phyloP scores from a whole-genome alignment of 2,888 invertebrate species.

The Chymomyza procnemis region DNA sequence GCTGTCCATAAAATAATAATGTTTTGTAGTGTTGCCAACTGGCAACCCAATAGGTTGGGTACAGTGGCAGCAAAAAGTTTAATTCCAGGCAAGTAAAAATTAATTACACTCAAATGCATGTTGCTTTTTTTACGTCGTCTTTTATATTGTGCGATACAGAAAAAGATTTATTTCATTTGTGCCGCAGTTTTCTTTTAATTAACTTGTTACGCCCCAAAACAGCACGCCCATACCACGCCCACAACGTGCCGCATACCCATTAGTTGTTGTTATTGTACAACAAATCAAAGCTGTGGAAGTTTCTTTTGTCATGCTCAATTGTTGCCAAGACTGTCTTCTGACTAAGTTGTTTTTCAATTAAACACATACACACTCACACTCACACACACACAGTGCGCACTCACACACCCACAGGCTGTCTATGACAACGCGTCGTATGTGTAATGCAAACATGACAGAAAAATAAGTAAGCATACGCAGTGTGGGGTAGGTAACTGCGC shows the following conservation, averaged over 20 bases:
- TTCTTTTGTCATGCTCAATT: constrained; percentile 55
- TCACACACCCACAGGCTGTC: constrained; percentile 29
- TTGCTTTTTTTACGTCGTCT: too few species aligned
- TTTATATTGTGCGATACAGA: constrained; percentile 5
- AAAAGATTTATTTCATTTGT: constrained; percentile 66
- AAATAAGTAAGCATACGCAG: neutral
- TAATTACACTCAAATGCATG: constrained; percentile 58
- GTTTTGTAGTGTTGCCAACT: neutral
- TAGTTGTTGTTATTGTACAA: neutral
- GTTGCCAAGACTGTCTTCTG: constrained; percentile 27
- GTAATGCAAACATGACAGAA: constrained; percentile 29
- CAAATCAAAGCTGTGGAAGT: constrained; percentile 2
- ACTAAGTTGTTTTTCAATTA: constrained; percentile 55
- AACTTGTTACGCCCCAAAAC: constrained; percentile 48
- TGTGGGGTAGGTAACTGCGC: neutral
- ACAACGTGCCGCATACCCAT: neutral
- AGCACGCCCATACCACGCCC: too few species aligned
- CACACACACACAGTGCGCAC: constrained; percentile 10
- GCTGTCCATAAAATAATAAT: constrained; percentile 40
- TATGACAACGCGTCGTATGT: constrained; percentile 66
- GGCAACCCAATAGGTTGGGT: neutral
- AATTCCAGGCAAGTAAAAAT: constrained; percentile 31
- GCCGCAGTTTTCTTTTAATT: constrained; percentile 70
- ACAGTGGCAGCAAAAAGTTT: neutral
- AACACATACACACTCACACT: constrained; percentile 44